Conservation (phyloP, 2,797 vertebrate genomes). For the Todus mexicanus region DNA sequence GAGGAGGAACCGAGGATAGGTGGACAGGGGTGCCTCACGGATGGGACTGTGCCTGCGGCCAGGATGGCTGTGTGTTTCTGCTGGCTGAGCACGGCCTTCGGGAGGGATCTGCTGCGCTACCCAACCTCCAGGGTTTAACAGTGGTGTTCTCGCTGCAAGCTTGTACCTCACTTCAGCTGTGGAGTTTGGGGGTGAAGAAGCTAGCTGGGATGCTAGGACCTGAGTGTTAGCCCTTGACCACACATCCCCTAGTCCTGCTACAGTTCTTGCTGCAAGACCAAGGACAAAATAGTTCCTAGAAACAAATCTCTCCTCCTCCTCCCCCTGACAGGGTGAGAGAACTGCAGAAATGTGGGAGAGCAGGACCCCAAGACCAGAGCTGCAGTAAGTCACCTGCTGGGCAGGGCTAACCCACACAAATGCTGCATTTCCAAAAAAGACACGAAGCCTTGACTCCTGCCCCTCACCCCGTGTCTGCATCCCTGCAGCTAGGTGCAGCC, state of each 20-base stretch:
- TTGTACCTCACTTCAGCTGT: not conserved
- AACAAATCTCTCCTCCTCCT: not conserved
- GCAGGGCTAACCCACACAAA: not conserved
- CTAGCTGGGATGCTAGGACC: not conserved
- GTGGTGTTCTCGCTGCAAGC: not conserved
- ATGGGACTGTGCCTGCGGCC: too few species aligned
- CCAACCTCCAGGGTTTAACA: not conserved
- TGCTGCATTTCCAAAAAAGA: not conserved
- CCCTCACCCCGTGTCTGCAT: accelerated
- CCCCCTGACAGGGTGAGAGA: not conserved
- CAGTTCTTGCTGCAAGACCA: not conserved
- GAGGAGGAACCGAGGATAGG: not conserved
- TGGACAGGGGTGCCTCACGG: not conserved
- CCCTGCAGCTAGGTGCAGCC: not conserved
- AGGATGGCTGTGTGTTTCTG: not conserved
- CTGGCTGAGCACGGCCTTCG: not conserved
- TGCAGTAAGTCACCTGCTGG: accelerated
- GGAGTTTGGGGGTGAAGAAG: not conserved
- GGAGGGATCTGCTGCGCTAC: not conserved
- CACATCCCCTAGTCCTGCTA: not conserved
- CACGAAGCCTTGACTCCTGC: not conserved
- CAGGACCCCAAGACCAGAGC: not conserved
- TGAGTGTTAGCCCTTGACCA: not conserved
- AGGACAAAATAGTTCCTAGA: not conserved
- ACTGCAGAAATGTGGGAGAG: not conserved